Evolutionary conservation across 2,888 invertebrate genomes (phyloP), one percentile per base, ranked within the genome.

Genomic region (Gymnoscelis rufifasciata): DNA sequence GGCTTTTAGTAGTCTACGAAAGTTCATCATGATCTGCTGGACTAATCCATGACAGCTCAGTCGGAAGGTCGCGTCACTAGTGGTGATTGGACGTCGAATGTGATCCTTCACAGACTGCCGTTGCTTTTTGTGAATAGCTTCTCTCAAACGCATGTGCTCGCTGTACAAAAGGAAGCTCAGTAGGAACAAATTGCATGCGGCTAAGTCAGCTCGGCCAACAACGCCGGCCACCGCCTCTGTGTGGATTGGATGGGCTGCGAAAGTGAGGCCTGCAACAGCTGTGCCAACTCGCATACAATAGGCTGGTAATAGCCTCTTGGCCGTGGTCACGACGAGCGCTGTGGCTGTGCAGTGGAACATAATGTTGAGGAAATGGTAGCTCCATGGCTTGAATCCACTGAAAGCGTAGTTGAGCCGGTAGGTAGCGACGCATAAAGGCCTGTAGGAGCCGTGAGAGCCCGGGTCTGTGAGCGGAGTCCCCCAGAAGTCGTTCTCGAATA

Each of bases 401-500:
- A 93, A 90, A 52, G 94, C 89, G 80, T 92, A 91, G 89, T 97
- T 97, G 58, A 96, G 89, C 62, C 97, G 92, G 89, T 95, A 97
- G 60, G 95, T 93, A 55, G 96, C 92, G 57, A 96, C 95, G 77
- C 95, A 95, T 64, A 99, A 90, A 39, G 98, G 98, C 26, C 99
- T 91, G 89, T 97, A 99, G 44, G 98, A 98, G 69, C 98, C 98
- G 89, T 99, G 98, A 8, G 97, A 97, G 40, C 98, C 98, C 56
- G 93, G 92, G 87, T 97, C 96, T 60, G 92, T 92, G 65, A 99
- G 90, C 48, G 97, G 96, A 30, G 98, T 98, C 38, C 98, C 99
- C 99, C 99, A 99, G 88, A 98, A 99, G 89, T 99, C 98, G 88
- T 98, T 94, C 78, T 92, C 91, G 73, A 97, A 92, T 63, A 97